Base-by-base conservation (phyloP, 1,140 invertebrate genomes). In the Scylla paramamosain region DNA sequence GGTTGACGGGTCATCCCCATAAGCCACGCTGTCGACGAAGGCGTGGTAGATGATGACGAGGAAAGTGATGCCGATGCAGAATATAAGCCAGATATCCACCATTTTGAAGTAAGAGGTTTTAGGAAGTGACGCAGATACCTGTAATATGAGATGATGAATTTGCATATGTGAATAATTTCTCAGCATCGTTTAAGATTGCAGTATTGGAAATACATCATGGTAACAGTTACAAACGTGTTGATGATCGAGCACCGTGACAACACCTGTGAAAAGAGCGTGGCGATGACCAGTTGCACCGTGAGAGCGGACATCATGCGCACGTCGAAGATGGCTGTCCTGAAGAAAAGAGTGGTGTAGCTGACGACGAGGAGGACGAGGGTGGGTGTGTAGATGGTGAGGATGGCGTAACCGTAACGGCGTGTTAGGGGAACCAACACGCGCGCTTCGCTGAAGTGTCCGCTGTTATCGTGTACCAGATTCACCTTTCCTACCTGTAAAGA, bases 21-120 rank as follows among this genome's bases (percentile, higher is more conserved):
- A 25, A 0, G 45, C 84, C n/a, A 93, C 82, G 48, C 3, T 32
- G 84, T 93, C 92, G 8, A 93, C 84, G 10, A 93, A 4, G n/a
- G 92, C 92, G 48, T 93, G 92, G 84, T 31, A 93, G n/a, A 93
- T 31, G 46, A 93, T 93, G 14, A 93, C 92, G 46, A 93, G 46
- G 84, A 93, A 93, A n/a, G 92, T 93, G 12, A 93, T 93, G 4
- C 92, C 92, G 32, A 93, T 93, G 84, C 92, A 93, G 48, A 93
- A 93, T 39, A 93, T 93, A n/a, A 93, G 92, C 92, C 92, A 93
- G 31, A 93, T 93, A n/a, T 93, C 92, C n/a, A 93, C 92, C 92
- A 93, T 93, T 77, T 93, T 93, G 84, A 93, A 93, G 84, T 93
- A 93, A 4, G 92, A 93, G 4, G 92, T 93, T 83, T 93, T 93